Conservation (phyloP, 2,888 invertebrate genomes). For the Pristionchus japonicus region DNA sequence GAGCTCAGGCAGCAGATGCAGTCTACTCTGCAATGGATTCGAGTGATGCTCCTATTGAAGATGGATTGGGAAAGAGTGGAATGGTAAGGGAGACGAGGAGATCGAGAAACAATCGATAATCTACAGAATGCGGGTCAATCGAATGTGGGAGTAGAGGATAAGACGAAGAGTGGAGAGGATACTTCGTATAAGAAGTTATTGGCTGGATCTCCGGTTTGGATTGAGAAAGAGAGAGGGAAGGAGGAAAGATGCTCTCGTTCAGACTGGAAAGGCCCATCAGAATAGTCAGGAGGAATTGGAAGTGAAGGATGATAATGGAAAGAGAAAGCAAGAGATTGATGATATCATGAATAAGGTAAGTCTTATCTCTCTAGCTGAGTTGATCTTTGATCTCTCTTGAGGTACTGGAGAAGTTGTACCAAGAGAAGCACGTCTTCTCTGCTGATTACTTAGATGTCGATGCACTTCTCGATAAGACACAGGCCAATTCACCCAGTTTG, state of each 20-base stretch:
- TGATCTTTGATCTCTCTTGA: slow-evolving; percentile 15
- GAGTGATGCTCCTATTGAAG: neutral
- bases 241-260: neutral
- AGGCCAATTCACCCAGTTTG: slow-evolving; percentile 25
- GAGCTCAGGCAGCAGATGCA: neutral
- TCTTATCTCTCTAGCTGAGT: too few relatives aligned
- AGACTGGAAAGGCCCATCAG: slow-evolving; percentile 19
- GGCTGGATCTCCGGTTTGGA: slow-evolving; percentile 7
- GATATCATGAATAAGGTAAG: slow-evolving; percentile 33
- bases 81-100: neutral
- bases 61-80: neutral
- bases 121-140: neutral
- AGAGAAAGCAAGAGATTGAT: neutral
- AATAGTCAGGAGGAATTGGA: slow-evolving; percentile 11
- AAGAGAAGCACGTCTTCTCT: neutral
- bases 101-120: neutral
- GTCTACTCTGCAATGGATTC: slow-evolving; percentile 8
- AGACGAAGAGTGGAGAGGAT: slow-evolving; percentile 34
- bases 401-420: slow-evolving; percentile 12
- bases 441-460: neutral
- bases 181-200: slow-evolving; percentile 16
- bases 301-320: neutral
- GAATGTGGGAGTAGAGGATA: neutral
- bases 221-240: neutral
- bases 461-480: neutral